Evolutionary conservation across 2,113 vertebrate species (phyloP).

Genomic region (Peucedramus taeniatus): DNA sequence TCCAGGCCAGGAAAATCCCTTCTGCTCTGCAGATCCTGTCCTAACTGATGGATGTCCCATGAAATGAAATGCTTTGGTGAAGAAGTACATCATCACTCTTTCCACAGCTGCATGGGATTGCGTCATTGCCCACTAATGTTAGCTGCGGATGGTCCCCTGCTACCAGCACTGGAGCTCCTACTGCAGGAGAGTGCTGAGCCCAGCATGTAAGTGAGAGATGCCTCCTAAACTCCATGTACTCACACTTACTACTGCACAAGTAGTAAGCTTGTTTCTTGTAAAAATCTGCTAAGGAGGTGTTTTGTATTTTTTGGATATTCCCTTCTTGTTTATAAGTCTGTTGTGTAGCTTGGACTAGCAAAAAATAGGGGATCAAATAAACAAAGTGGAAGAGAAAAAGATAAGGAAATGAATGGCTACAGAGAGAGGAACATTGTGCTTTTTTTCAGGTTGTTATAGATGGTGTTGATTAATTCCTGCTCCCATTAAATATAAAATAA

Average conservation of each 20-base stretch:
- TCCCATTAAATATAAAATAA: no score
- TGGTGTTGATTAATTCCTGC: no score
- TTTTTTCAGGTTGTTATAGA: neutral
- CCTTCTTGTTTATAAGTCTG: neutral
- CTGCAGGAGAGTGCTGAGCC: neutral
- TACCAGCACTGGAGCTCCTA: neutral
- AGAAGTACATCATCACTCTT: neutral
- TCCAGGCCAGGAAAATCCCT: neutral
- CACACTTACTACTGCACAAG: neutral
- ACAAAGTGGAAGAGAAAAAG: neutral
- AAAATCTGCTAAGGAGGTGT: neutral
- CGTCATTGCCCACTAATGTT: neutral
- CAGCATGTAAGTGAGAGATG: neutral
- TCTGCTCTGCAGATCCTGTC: neutral
- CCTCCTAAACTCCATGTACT: neutral
- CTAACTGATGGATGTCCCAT: neutral
- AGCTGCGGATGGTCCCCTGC: accelerated
- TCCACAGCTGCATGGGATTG: neutral
- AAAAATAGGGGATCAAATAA: neutral
- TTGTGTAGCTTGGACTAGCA: neutral
- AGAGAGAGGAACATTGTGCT: neutral
- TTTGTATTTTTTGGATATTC: neutral
- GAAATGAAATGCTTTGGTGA: neutral
- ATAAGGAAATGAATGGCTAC: neutral
- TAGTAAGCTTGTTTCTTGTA: neutral